Evolutionary conservation across 2,888 invertebrate species (phyloP).

Genomic region (Ophion slaviceki): DNA sequence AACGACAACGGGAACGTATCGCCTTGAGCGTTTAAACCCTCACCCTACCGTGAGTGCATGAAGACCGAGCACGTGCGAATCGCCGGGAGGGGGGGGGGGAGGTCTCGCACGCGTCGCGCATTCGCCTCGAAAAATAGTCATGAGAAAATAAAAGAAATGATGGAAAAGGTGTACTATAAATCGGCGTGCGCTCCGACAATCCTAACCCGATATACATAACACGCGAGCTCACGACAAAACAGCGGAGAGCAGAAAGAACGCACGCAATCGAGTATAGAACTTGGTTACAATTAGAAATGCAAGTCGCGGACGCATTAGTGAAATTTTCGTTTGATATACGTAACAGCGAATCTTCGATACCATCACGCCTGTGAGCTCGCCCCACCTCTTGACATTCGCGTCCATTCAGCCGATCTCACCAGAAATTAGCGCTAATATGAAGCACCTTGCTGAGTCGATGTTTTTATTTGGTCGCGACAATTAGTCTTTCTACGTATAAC

Average conservation of each 20-base stretch:
- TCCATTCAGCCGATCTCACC: background rate
- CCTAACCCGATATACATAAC: constrained; percentile 3
- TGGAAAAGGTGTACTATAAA: constrained; percentile 23
- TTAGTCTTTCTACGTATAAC: background rate
- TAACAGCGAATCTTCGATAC: constrained; percentile 37
- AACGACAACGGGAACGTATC: constrained; percentile 26
- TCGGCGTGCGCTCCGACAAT: background rate
- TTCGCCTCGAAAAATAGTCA: constrained; percentile 21
- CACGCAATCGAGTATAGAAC: background rate
- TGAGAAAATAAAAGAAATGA: constrained; percentile 25
- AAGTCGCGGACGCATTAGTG: constrained; percentile 42
- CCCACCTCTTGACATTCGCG: background rate
- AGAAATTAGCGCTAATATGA: constrained; percentile 6
- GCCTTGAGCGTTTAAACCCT: constrained; percentile 39
- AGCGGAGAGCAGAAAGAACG: constrained; percentile 20
- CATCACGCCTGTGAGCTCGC: constrained; percentile 6
- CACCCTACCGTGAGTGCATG: background rate
- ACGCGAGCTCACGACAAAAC: background rate
- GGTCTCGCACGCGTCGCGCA: constrained; percentile 57
- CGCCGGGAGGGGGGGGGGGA: background rate
- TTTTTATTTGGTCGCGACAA: background rate
- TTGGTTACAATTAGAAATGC: constrained; percentile 30
- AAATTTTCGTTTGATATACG: constrained; percentile 52
- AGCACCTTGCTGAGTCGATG: background rate
- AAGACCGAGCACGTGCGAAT: background rate